Evolutionary conservation across 1,140 invertebrate species (phyloP), one percentile per base, ranked within the genome.

Genomic region (Zaprionus kolodkinae): DNA sequence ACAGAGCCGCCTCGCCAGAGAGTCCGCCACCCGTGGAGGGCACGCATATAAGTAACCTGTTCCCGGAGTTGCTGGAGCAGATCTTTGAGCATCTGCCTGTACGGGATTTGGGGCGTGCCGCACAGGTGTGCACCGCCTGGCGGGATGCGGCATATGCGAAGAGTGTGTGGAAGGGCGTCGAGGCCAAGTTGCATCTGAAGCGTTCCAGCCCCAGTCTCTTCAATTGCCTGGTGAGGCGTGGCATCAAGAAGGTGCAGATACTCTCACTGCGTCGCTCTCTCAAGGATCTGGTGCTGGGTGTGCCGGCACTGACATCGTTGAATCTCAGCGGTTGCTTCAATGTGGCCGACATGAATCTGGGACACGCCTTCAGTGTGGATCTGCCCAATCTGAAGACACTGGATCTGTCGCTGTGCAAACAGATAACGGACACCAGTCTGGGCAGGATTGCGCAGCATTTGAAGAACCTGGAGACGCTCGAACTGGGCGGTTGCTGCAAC

Each of bases 321-420:
- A 98, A 97, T 86, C 93, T 99, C 6, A 97, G 96, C 82, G 98
- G 98, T 11, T 99, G 98, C 92, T 99, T 97, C 93, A 98, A 97
- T 92, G 95, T 99, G 25, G 97, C 97, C 25, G 95, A 96, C 88
- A 92, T 94, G 9, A 96, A 96, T n/a, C 93, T 99, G 40, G 95
- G 95, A 7, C 96, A 96, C 78, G 97, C 97, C 0, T 96, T 99
- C 81, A 94, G 94, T 36, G 93, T 95, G 11, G 96, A 97, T 67
- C 93, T 96, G 62, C 95, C 95, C 30, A 94, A 95, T 13, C 93
- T 99, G 2, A 96, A 95, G 54, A 94, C 96, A 65, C 94, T 99
- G 38, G 97, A 99, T 92, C 94, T 99, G 11, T 98, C 97, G 5
- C 94, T 99, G 54, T 99, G 98, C 93, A 99, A 99, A 93, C 97